A percentile compares a stretch with the other conserved stretches of the same genome.
Conservation (phyloP, 1,140 invertebrate species). For the Bombus impatiens region DNA sequence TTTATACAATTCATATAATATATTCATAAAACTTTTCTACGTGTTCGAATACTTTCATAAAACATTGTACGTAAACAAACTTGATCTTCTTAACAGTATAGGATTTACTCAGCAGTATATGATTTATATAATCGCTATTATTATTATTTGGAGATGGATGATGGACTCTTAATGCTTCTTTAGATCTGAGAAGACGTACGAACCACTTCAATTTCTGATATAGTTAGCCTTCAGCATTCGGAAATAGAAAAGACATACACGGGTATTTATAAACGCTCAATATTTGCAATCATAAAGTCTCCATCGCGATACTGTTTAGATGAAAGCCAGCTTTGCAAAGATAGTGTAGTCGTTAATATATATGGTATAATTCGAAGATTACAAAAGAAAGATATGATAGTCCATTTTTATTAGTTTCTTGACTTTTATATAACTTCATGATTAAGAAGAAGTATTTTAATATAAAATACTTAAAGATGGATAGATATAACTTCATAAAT, state of each 20-base stretch:
- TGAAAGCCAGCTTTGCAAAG: not conserved
- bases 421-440: no score
- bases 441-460: no score
- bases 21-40: no score
- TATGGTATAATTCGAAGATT: not conserved
- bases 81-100: no score
- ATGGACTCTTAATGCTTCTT: conserved; percentile 25
- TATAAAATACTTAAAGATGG: no score
- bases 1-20: no score
- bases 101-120: no score
- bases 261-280: conserved; percentile 30
- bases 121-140: conserved; percentile 11
- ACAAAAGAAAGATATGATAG: not conserved
- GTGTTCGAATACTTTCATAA: no score
- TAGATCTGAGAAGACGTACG: not conserved
- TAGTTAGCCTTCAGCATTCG: conserved; percentile 40
- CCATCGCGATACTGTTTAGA: conserved; percentile 15
- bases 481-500: no score
- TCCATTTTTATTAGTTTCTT: not conserved
- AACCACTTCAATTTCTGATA: conserved; percentile 27
- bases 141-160: conserved; percentile 18
- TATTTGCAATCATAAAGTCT: conserved; percentile 27
- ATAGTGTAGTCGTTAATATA: not conserved
- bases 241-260: conserved; percentile 48
- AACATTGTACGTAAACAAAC: no score